These are phyloP conservation scores for Mythimna impura DNA, from an alignment of 2,888 invertebrate species.

Conservation along the genomic window DNA sequence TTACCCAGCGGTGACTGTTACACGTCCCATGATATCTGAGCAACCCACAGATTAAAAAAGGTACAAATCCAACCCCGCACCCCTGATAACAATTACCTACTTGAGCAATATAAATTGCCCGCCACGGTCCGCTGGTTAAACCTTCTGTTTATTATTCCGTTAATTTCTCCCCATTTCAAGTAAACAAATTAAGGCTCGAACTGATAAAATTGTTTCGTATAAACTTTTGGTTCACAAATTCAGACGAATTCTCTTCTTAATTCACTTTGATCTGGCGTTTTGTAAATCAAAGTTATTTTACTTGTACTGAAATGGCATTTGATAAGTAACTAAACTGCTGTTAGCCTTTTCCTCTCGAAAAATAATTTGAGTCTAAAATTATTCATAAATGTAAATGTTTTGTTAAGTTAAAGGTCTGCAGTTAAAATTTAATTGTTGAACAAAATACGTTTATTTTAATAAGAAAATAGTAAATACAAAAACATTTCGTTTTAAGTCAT, in stretches of 20 bases:
- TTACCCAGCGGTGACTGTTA: too few species aligned
- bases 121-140: conserved; percentile 30
- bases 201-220: conserved; percentile 57
- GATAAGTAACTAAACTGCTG: background rate
- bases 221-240: conserved; percentile 56
- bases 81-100: conserved; percentile 42
- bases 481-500: too few species aligned
- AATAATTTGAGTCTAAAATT: conserved; percentile 1
- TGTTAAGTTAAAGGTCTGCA: background rate
- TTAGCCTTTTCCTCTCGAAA: background rate
- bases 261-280: conserved; percentile 64
- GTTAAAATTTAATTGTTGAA: background rate
- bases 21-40: conserved; percentile 9
- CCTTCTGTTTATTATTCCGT: conserved; percentile 53
- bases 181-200: conserved; percentile 59
- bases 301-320: conserved; percentile 22
- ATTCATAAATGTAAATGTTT: conserved; percentile 4
- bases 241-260: conserved; percentile 53
- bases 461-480: background rate
- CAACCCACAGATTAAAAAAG: conserved; percentile 27
- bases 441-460: background rate
- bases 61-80: conserved; percentile 5
- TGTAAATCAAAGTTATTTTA: conserved; percentile 51
- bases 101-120: conserved; percentile 50
- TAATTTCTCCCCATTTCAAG: conserved; percentile 39